phyloP scores from a whole-genome alignment of 2,797 vertebrate species.

The Clarias laeviceps region DNA sequence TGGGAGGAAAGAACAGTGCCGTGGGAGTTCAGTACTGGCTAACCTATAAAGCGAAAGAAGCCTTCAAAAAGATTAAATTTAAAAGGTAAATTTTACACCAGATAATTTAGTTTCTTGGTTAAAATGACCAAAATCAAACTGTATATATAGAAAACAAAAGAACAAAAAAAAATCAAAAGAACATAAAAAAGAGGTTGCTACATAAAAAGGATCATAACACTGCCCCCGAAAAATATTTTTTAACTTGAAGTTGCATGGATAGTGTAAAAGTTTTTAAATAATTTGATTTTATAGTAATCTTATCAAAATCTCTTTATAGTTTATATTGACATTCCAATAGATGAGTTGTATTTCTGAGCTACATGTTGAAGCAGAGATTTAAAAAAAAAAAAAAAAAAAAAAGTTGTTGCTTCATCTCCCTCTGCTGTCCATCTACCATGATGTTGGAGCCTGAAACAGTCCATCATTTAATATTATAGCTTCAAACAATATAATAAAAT shows the following conservation, averaged over 20 bases:
- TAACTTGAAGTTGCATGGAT: neutral
- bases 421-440: constrained; percentile 37
- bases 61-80: constrained; percentile 58
- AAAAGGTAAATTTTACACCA: neutral
- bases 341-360: neutral
- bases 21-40: constrained; percentile 62
- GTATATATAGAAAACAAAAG: neutral
- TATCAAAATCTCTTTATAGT: neutral
- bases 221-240: neutral
- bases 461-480: neutral
- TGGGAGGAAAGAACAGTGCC: constrained; percentile 69
- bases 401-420: constrained; percentile 23
- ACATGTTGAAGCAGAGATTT: neutral
- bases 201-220: neutral
- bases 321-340: too few relatives aligned
- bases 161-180: neutral
- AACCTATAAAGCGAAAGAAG: constrained; percentile 66
- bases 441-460: neutral
- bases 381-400: neutral
- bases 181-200: neutral
- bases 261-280: neutral
- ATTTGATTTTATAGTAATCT: neutral
- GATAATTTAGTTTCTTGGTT: neutral
- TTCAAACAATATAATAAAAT: too few relatives aligned
- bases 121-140: neutral